Evolutionary conservation across 2,113 vertebrate genomes (phyloP).

Genomic region (Muntiacus reevesi): DNA sequence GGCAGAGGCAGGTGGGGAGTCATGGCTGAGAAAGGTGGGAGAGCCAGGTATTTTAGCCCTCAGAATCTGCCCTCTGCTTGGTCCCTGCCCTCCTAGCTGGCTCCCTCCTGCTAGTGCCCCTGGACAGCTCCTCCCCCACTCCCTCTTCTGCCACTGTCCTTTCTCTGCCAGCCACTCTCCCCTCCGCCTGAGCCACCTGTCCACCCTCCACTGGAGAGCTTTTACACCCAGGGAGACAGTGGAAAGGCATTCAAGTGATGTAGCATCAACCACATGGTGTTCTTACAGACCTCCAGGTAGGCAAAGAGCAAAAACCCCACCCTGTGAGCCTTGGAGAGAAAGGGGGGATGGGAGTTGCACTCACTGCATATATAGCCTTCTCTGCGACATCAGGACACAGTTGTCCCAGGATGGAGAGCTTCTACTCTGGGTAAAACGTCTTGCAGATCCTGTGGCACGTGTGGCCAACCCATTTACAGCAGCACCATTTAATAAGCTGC

Average conservation of each 20-base stretch:
- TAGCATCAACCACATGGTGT: not conserved
- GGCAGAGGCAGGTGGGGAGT: too few relatives aligned
- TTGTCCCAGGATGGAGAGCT: not conserved
- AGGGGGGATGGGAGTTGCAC: too few relatives aligned
- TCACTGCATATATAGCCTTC: not conserved
- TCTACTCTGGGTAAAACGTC: not conserved
- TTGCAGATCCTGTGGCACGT: not conserved
- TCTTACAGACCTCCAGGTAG: not conserved
- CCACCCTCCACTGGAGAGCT: not conserved
- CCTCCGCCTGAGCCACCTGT: not conserved
- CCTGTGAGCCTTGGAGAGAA: not conserved
- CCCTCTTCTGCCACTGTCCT: not conserved
- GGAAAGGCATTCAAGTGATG: not conserved
- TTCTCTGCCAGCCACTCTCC: not conserved
- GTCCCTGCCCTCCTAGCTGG: not conserved
- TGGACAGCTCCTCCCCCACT: too few relatives aligned
- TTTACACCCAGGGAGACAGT: not conserved
- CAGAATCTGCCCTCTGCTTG: not conserved
- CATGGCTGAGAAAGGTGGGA: not conserved
- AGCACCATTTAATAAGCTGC: not conserved
- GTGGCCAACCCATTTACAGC: not conserved
- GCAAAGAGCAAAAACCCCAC: too few relatives aligned
- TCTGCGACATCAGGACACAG: not conserved
- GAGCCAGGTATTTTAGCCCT: not conserved
- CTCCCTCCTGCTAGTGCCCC: not conserved